Conservation (phyloP, 2,113 vertebrate species). For the Nannospalax galili region DNA sequence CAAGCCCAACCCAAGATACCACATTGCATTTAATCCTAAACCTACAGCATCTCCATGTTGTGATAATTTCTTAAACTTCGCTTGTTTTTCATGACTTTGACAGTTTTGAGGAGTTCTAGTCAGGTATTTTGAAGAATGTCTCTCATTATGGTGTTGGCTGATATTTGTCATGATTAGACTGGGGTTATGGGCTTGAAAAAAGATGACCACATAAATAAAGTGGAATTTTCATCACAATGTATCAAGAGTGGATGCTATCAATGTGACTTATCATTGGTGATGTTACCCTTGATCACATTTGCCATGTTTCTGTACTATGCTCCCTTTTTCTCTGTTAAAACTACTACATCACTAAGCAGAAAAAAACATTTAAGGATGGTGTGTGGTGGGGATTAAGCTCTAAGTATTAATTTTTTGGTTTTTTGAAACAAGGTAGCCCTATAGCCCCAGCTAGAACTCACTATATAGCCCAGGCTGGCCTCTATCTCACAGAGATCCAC, state of each 20-base stretch:
- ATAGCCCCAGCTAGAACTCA: no score
- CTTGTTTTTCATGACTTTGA: constrained; percentile 21
- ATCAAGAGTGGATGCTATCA: not conserved
- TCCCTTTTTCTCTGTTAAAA: not conserved
- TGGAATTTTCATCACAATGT: not conserved
- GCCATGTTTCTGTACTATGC: not conserved
- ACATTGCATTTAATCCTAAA: not conserved
- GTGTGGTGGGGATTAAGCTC: not conserved
- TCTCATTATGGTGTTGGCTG: not conserved
- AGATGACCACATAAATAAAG: not conserved
- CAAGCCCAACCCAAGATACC: not conserved
- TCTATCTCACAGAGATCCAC: no score
- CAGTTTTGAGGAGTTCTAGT: constrained; percentile 18
- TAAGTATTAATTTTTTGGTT: not conserved
- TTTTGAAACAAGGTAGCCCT: no score
- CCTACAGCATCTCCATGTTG: no score
- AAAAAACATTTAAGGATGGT: not conserved
- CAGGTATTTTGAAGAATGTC: constrained; percentile 41
- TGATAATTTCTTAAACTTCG: constrained; percentile 7
- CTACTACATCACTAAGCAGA: not conserved
- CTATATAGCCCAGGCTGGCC: no score
- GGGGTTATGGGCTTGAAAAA: not conserved
- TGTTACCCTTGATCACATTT: constrained; percentile 31
- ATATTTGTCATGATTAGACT: not conserved
- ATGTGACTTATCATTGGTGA: not conserved